Evolutionary conservation across 2,113 vertebrate genomes (phyloP).

Genomic region (Eptatretus burgeri): DNA sequence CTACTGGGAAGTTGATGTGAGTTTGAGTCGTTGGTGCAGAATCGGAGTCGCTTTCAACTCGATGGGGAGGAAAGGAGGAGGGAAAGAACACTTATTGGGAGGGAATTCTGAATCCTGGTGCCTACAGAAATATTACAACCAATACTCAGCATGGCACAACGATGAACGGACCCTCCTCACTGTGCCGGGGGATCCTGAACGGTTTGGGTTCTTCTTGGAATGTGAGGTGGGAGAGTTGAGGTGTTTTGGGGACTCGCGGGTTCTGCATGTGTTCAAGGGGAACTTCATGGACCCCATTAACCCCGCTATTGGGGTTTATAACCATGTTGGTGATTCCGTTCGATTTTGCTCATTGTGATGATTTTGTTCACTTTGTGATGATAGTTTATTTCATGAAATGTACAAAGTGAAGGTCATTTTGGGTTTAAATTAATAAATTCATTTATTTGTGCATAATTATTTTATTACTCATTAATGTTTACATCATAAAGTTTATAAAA

Average conservation of each 20-base stretch:
- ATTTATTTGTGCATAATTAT: no score
- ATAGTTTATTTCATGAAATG: no score
- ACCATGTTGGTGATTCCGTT: no score
- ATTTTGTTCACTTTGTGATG: no score
- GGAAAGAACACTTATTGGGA: background rate
- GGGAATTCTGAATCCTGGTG: background rate
- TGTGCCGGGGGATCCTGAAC: background rate
- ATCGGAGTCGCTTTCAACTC: background rate
- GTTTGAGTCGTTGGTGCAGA: background rate
- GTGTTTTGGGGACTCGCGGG: background rate
- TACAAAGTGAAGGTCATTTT: no score
- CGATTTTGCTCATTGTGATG: no score
- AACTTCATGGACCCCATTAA: no score
- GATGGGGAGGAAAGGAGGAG: background rate
- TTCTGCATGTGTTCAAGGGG: no score
- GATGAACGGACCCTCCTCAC: background rate
- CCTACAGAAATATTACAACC: background rate
- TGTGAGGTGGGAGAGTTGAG: background rate
- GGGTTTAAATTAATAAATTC: no score
- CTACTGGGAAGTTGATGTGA: constrained; percentile 2
- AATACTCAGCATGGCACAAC: constrained; percentile 1
- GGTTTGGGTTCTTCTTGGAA: background rate
- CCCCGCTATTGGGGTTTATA: no score
- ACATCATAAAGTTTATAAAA: no score
- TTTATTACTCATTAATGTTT: no score